phyloP scores from a whole-genome alignment of 2,888 invertebrate genomes.

The Polia nebulosa region DNA sequence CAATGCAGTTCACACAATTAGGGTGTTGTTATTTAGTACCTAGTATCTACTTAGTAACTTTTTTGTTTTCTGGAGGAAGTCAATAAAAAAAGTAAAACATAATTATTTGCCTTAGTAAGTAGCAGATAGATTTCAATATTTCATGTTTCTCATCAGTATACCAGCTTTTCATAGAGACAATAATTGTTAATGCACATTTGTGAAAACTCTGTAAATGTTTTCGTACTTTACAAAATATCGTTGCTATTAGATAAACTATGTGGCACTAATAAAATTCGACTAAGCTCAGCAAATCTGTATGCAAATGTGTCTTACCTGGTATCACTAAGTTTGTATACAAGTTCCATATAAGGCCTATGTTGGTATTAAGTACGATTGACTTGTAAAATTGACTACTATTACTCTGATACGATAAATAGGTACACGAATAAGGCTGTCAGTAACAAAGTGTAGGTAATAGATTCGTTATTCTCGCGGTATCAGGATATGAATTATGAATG shows the following conservation, averaged over 20 bases:
- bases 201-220: background rate
- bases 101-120: too few species aligned
- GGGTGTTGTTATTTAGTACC: too few species aligned
- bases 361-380: conserved; percentile 66
- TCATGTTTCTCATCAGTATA: background rate
- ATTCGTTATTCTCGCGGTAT: conserved; percentile 36
- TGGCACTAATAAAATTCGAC: conserved; percentile 38
- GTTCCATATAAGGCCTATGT: conserved; percentile 63
- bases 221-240: conserved; percentile 33
- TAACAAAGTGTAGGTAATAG: conserved; percentile 36
- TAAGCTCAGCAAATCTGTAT: conserved; percentile 71
- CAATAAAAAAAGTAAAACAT: too few species aligned
- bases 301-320: conserved; percentile 72
- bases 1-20: too few species aligned
- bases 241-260: conserved; percentile 40
- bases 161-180: background rate
- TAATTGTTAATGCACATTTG: background rate
- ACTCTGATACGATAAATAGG: conserved; percentile 49
- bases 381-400: conserved; percentile 69
- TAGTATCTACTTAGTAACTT: too few species aligned
- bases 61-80: too few species aligned
- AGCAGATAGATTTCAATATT: background rate
- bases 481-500: conserved; percentile 38
- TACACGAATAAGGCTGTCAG: conserved; percentile 47
- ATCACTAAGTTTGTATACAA: conserved; percentile 72